Conservation (phyloP, 2,113 vertebrate genomes). For the Anhinga anhinga region DNA sequence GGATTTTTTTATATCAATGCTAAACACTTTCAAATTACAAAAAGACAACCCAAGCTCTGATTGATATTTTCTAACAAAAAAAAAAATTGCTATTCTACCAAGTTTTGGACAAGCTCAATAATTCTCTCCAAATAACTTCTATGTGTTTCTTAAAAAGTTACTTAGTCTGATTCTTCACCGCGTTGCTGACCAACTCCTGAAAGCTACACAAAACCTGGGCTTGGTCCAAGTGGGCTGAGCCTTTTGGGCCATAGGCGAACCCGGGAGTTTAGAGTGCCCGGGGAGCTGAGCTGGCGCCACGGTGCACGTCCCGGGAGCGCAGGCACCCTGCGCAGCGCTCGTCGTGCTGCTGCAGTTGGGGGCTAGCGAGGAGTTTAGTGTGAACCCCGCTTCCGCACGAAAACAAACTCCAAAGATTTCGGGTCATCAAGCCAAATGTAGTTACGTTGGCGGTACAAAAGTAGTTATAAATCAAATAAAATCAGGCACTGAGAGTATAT, state of each 20-base stretch:
- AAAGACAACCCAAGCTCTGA: neutral
- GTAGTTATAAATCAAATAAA: neutral
- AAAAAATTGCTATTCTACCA: neutral
- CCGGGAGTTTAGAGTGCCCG: accelerated
- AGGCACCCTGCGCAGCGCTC: accelerated
- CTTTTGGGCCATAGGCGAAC: neutral
- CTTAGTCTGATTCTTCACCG: neutral
- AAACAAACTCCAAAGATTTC: neutral
- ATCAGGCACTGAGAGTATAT: neutral
- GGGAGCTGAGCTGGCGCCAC: neutral
- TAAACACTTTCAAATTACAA: neutral
- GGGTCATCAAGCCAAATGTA: no score
- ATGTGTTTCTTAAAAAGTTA: neutral
- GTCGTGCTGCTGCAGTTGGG: accelerated
- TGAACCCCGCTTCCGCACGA: neutral
- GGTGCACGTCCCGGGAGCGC: accelerated
- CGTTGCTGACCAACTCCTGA: neutral
- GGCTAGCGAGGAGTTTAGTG: accelerated
- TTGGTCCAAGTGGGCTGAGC: neutral
- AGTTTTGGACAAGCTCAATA: neutral
- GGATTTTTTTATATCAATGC: neutral
- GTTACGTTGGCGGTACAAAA: neutral
- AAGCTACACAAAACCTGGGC: neutral
- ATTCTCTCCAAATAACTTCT: neutral
- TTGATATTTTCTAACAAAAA: neutral